Percentiles rank a stretch among this genome's conserved stretches.
phyloP scores from a whole-genome alignment of 1,140 invertebrate species.

The Drosophila malerkotliana region DNA sequence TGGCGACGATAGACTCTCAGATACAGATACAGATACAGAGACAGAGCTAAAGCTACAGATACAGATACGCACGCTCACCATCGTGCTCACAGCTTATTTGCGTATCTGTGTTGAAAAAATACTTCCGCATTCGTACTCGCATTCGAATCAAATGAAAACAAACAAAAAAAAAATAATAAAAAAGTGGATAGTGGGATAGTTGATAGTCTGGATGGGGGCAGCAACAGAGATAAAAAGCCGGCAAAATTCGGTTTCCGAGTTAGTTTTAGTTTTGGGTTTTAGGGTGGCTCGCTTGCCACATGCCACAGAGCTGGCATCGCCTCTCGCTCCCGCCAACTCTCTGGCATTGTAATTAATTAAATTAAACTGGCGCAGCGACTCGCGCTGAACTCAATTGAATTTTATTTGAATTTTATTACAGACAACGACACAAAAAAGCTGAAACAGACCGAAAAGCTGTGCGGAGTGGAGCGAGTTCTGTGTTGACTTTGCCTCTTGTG shows the following conservation, averaged over 20 bases:
- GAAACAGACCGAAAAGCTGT: background rate
- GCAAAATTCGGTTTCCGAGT: constrained; percentile 10
- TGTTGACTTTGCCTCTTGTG: constrained; percentile 42
- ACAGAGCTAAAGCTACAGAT: background rate
- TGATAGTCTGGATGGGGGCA: background rate
- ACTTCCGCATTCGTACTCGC: constrained; percentile 69
- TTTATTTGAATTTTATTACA: constrained; percentile 82
- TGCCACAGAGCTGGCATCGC: background rate
- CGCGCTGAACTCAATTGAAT: constrained; percentile 78
- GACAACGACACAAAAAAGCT: constrained; percentile 30
- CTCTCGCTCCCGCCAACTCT: background rate
- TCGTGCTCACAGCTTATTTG: constrained; percentile 58
- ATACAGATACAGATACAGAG: background rate
- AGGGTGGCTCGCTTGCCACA: constrained; percentile 2
- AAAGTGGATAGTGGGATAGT: constrained; percentile 10
- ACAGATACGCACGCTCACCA: background rate
- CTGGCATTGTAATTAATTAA: constrained; percentile 73
- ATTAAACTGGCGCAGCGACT: constrained; percentile 73
- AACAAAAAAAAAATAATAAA: constrained; percentile 18
- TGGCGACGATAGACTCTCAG: constrained; percentile 52
- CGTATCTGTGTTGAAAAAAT: constrained; percentile 68
- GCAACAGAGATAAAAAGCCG: constrained; percentile 48
- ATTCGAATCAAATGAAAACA: constrained; percentile 51
- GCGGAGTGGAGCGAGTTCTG: constrained; percentile 1
- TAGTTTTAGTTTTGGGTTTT: constrained; percentile 22